Evolutionary conservation across 2,888 invertebrate genomes (phyloP).

Genomic region (Euproctis similis): DNA sequence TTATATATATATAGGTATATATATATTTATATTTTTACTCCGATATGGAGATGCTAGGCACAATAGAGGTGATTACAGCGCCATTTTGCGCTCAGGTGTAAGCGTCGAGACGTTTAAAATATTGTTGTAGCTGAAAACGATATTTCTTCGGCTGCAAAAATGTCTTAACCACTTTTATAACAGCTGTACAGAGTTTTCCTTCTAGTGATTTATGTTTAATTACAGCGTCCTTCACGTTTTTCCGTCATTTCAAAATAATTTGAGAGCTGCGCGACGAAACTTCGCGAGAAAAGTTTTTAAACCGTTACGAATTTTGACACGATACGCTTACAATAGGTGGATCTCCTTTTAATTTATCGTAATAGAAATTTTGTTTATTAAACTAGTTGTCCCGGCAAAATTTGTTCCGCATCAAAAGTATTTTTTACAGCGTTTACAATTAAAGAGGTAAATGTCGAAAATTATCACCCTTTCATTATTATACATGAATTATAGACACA

Average conservation of each 20-base stretch:
- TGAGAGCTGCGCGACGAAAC: conserved; percentile 37
- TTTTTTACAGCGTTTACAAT: no score
- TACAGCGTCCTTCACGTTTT: conserved; percentile 55
- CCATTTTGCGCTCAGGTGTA: conserved; percentile 56
- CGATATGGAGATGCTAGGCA: no score
- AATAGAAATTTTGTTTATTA: no score
- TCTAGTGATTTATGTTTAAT: conserved; percentile 66
- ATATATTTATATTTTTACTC: no score
- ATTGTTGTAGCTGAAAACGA: conserved; percentile 60
- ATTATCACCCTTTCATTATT: no score
- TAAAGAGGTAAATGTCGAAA: no score
- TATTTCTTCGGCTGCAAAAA: conserved; percentile 59
- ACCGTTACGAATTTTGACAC: conserved; percentile 36
- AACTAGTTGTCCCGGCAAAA: no score
- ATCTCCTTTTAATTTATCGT: no score
- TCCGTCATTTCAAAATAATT: conserved; percentile 45
- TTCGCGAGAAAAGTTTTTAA: conserved; percentile 33
- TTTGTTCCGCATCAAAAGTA: no score
- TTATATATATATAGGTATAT: no score
- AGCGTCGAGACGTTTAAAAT: conserved; percentile 52
- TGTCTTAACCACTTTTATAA: conserved; percentile 46
- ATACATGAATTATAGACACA: no score
- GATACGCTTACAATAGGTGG: no score
- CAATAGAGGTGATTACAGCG: conserved; percentile 54
- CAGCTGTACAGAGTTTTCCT: conserved; percentile 44